Evolutionary conservation across 2,797 vertebrate species (phyloP), one percentile per base, ranked within the genome.

Genomic region (Dendrocincla tyrannina): DNA sequence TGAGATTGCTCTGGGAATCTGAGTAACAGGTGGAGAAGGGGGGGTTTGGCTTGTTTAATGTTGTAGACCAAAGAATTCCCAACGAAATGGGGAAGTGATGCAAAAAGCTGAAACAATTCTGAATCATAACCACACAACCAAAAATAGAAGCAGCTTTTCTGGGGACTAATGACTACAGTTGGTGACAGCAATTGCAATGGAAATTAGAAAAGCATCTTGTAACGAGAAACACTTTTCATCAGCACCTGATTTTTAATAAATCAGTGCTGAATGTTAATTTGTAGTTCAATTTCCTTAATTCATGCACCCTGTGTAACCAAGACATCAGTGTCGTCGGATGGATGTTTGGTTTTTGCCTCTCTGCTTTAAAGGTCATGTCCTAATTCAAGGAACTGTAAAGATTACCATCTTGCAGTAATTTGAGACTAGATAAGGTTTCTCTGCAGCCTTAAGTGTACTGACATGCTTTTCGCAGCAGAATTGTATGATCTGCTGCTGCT

Each of bases 241-340:
- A 91, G 73, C 70, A 86, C 46, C 41, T 92, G 75, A 90, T 88
- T 94, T 96, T 92, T 94, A 96, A 93, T 91, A 89, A 94, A 93
- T 82, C 60, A 58, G 49, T 72, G 49, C 47, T 90, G 89, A 94
- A 88, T 96, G 91, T 96, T 93, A 91, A 94, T 94, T 84, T 90
- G 75, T 84, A 90, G 74, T 87, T 87, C 83, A 56, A 15, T 95
- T 93, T 88, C 56, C 25, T 90, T 94, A 87, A 85, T 91, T 58
- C 50, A 56, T 75, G 87, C 83, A 80, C 75, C 60, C 89, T 9
- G 35, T 62, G 60, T 58, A 94, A 85, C 70, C 64, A 85, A 89
- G 64, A 83, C 90, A 91, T 95, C 91, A 82, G 6, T 93, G 70
- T 42, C 67, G 23, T 14, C 62, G 53, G 49, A 72, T 77, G 63